Evolutionary conservation across 2,797 vertebrate species (phyloP).

Genomic region (Coregonus ussuriensis): DNA sequence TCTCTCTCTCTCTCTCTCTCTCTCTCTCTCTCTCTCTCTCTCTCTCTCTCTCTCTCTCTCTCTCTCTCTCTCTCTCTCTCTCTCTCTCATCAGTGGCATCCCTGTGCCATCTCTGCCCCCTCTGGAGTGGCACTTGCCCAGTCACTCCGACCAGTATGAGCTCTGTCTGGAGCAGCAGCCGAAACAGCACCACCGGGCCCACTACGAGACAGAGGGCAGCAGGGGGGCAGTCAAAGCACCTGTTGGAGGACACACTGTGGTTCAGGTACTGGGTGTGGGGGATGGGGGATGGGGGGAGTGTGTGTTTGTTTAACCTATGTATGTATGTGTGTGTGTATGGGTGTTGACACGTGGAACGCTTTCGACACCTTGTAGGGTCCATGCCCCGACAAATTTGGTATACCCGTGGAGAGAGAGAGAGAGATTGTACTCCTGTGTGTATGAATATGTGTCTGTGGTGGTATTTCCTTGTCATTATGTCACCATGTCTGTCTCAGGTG

Average conservation of each 20-base stretch:
- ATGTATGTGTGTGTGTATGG: not conserved
- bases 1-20: no score
- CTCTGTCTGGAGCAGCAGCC: constrained; percentile 94
- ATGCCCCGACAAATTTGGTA: no score
- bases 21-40: not conserved
- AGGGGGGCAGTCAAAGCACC: constrained; percentile 94
- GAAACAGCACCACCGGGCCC: constrained; percentile 95
- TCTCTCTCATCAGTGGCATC: constrained; percentile 76
- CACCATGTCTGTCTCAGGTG: no score
- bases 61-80: constrained; percentile 86
- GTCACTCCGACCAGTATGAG: constrained; percentile 86
- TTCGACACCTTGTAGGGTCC: no score
- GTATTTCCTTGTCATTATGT: no score
- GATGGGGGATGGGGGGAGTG: not conserved
- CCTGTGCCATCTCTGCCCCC: constrained; percentile 89
- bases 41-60: not conserved
- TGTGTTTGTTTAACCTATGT: not conserved
- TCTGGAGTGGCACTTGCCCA: constrained; percentile 90
- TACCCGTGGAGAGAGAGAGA: no score
- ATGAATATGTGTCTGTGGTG: no score
- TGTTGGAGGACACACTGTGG: constrained; percentile 90
- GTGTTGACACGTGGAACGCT: no score
- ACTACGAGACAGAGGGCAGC: constrained; percentile 98
- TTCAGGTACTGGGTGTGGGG: constrained; percentile 82
- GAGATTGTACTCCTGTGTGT: no score